These are phyloP conservation scores for Grantiella picta DNA, from an alignment of 2,113 vertebrate species.

Conservation along the genomic window DNA sequence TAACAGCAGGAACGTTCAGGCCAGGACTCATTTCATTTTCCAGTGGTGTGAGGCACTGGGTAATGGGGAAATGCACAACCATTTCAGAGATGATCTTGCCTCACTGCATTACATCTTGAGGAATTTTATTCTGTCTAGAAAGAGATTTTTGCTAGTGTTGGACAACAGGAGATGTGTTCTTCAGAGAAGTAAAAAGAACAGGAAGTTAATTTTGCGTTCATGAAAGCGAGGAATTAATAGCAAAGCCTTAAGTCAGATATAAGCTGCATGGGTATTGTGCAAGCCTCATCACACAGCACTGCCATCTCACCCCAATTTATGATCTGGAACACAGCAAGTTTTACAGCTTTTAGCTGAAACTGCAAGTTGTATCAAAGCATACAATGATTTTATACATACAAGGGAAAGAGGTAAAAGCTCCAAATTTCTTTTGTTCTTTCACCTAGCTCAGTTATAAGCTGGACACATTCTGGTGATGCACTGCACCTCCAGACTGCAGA, in stretches of 20 bases:
- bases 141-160: neutral
- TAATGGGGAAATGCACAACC: neutral
- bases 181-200: neutral
- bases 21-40: conserved; percentile 36
- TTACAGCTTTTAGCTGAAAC: conserved; percentile 31
- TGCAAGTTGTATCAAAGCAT: neutral
- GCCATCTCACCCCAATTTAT: conserved; percentile 60
- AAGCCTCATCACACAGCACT: conserved; percentile 52
- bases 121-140: neutral
- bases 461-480: neutral
- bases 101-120: neutral
- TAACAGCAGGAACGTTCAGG: conserved; percentile 46
- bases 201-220: neutral
- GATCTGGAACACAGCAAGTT: conserved; percentile 56
- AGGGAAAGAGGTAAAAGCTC: neutral
- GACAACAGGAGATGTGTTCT: neutral
- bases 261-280: conserved; percentile 10
- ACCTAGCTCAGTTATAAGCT: neutral
- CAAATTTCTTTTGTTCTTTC: neutral
- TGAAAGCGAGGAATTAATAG: conserved; percentile 14
- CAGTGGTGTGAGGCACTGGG: conserved; percentile 8
- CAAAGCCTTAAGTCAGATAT: neutral
- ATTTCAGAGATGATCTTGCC: neutral
- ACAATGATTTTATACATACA: neutral
- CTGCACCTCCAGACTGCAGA: neutral